Evolutionary conservation across 35 echinoderm and acorn worm genomes (phyloP).

Genomic region (Amphiura filiformis): DNA sequence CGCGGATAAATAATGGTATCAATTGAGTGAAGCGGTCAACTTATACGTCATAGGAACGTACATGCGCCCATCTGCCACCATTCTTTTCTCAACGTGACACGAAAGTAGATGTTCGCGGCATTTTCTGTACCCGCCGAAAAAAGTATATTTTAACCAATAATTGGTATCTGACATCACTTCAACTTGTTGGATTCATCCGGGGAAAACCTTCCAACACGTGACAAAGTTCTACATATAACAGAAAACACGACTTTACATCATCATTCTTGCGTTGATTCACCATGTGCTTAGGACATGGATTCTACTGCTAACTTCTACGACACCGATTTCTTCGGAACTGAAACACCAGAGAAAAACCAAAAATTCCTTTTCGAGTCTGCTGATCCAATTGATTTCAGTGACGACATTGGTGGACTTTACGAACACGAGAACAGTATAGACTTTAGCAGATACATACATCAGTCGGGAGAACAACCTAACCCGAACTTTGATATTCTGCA

Average conservation of each 20-base stretch:
- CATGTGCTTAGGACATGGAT: background rate
- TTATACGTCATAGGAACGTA: constrained; percentile 6
- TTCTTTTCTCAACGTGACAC: constrained; percentile 18
- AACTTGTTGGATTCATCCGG: background rate
- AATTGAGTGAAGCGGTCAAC: background rate
- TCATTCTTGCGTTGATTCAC: background rate
- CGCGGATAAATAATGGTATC: background rate
- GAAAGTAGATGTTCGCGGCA: background rate
- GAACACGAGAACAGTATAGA: background rate
- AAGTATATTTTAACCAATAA: background rate
- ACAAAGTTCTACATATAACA: background rate
- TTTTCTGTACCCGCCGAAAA: background rate
- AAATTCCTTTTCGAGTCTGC: background rate
- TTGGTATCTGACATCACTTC: background rate
- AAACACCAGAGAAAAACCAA: background rate
- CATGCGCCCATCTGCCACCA: constrained; percentile 9
- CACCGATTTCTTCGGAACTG: constrained; percentile 10
- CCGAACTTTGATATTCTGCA: background rate
- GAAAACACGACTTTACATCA: background rate
- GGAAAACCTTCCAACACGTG: background rate
- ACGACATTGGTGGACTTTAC: constrained; percentile 3
- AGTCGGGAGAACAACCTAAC: background rate
- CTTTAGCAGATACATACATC: background rate
- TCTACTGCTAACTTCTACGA: background rate
- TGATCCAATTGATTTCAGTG: background rate